Evolutionary conservation across 2,797 vertebrate genomes (phyloP), one percentile per base, ranked within the genome.

Genomic region (Onychomys torridus): DNA sequence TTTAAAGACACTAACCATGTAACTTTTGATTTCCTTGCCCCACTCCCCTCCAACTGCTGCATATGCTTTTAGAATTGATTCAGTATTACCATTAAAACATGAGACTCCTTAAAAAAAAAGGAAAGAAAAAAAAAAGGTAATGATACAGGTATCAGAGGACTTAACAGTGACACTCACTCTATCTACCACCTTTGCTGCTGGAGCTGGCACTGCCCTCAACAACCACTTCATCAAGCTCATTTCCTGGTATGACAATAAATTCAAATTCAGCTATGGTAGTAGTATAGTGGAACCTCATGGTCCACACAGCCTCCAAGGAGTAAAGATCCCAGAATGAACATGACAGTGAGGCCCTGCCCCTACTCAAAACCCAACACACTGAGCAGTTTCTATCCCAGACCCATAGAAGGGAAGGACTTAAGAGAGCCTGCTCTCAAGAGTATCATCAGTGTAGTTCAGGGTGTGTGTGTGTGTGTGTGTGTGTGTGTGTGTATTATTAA

Each of bases 1-100:
- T 99, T 99, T 91, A 65, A 91, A 82, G 49, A 92, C 94, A 89
- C 94, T 95, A 95, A 99, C 99, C 98, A 98, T 99, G 98, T 98
- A 98, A 99, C 98, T 93, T 96, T 96, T 91, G 92, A 88, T 95
- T 90, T 97, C 92, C 77, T 91, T 88, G 57, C 37, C 73, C 34
- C 96, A 77, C 88, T n/a, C 59, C 76, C 29, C 93, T n/a, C 76
- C 92, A 95, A 94, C 97, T 76, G 2, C 98, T 98, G 98, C 98
- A 90, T 97, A 98, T 96, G 75, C 97, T 97, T 96, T 98, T 97
- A 83, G 49, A 97, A 97, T 96, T 52, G 19, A 52, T 98, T 97
- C 98, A 98, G 97, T 97, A 96, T 98, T 98, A 98, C 97, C 71
- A 77, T 93, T 95, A 96, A 94, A 97, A 97, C 88, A 65, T 34